Base-by-base conservation (phyloP, 2,113 vertebrate genomes). In the Trichechus manatus region DNA sequence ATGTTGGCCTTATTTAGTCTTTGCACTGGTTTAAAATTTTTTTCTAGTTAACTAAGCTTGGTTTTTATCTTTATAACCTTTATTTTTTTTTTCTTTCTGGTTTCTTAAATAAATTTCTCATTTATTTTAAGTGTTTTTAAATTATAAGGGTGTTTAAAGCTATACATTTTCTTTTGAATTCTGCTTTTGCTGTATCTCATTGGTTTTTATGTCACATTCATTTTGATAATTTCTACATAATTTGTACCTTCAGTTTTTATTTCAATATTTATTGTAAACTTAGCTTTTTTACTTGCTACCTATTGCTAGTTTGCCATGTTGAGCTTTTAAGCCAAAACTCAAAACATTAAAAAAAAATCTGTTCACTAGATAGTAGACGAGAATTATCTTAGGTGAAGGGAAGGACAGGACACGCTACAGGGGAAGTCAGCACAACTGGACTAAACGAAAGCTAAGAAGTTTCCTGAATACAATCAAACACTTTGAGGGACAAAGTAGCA, bases 41-140 rank as follows among this genome's bases (percentile, higher is more conserved):
- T 83, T 77, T 13, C 14, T 87, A 68, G 5, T 78, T 92, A 74
- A 44, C 36, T 72, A 88, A 91, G 9, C 15, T 53, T 50, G 70
- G 44, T 33, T 91, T 79, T 85, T 86, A 61, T 59, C 61, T 84
- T 89, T 70, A 61, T 77, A 64, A 53, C 8, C 11, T 50, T 68
- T 7, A 15, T 89, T 96, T 95, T 89, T 31, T 93, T 63, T 89
- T 68, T 79, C 36, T 85, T 90, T 85, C 10, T 95, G 70, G 31
- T 59, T 92, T 88, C 56, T 66, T 81, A 75, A 81, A 72, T n/a
- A 56, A 47, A 68, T 72, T 36, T 81, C 75, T 53, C 89, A 47
- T 27, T 91, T 56, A 44, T 44, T 44, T 77, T 77, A 63, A 77
- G 27, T 61, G 2, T 83, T 59, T 75, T 59, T 75, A 29, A 83